Evolutionary conservation across 2,797 vertebrate species (phyloP).

Genomic region (Mastacembelus armatus): DNA sequence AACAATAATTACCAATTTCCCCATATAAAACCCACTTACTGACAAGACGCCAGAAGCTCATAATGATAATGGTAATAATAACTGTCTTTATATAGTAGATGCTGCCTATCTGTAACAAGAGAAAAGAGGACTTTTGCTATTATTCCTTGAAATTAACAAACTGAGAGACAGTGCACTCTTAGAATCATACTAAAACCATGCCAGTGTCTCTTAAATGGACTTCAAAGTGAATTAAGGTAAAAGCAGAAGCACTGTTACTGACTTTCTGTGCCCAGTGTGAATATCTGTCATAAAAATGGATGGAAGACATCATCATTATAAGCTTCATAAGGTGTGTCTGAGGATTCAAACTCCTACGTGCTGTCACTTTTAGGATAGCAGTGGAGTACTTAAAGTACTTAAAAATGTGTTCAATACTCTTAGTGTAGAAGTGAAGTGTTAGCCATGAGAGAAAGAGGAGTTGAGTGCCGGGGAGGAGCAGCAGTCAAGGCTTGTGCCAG

Average conservation of each 20-base stretch:
- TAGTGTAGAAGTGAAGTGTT: slow-evolving; percentile 36
- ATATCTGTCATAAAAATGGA: background rate
- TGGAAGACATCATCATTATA: background rate
- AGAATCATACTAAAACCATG: slow-evolving; percentile 15
- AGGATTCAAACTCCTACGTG: slow-evolving; percentile 10
- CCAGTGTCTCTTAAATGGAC: slow-evolving; percentile 19
- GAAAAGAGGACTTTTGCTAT: background rate
- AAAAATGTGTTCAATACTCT: slow-evolving; percentile 28
- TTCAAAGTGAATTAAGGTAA: slow-evolving; percentile 16
- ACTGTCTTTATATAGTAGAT: slow-evolving; percentile 1
- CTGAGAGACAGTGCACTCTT: slow-evolving; percentile 8
- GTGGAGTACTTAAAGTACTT: slow-evolving; percentile 37
- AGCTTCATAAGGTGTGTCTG: background rate
- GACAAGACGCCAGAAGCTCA: background rate
- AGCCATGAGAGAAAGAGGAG: slow-evolving; percentile 28
- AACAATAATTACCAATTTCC: background rate
- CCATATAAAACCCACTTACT: background rate
- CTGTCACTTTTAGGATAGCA: slow-evolving; percentile 29
- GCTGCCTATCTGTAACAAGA: slow-evolving; percentile 9
- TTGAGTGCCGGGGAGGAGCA: slow-evolving; percentile 66
- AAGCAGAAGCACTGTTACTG: background rate
- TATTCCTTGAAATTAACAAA: slow-evolving; percentile 18
- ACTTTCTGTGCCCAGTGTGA: slow-evolving; percentile 1
- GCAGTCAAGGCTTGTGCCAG: slow-evolving; percentile 70
- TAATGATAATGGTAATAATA: background rate